Evolutionary conservation across 2,797 vertebrate genomes (phyloP).

Genomic region (Petrocephalus schoutedeni): DNA sequence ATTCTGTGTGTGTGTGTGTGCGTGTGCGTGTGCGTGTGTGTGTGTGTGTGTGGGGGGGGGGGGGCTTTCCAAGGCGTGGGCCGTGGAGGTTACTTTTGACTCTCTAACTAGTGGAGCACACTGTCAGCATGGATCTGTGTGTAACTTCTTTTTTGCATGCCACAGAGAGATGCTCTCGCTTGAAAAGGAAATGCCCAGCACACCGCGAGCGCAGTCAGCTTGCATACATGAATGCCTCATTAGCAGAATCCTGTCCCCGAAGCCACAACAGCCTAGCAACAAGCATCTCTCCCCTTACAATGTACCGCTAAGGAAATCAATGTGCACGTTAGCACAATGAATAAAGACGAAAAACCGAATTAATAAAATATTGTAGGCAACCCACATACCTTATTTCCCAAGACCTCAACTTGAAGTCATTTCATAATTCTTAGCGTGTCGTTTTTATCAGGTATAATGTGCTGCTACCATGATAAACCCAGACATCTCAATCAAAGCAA

Average conservation of each 20-base stretch:
- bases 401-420: not conserved
- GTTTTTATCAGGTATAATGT: not conserved
- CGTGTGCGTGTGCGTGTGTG: not conserved
- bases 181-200: not conserved
- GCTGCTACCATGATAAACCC: not conserved
- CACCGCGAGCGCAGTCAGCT: not conserved
- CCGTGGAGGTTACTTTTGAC: not conserved
- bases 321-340: not conserved
- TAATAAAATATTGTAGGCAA: not conserved
- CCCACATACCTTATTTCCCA: not conserved
- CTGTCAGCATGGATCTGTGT: not conserved
- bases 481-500: not conserved
- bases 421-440: not conserved
- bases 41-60: not conserved
- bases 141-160: not conserved
- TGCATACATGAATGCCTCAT: not conserved
- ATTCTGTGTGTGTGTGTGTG: not conserved
- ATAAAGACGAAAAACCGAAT: not conserved
- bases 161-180: not conserved
- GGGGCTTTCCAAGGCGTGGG: not conserved
- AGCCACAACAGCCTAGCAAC: not conserved
- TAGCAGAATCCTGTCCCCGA: conserved; percentile 1
- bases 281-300: not conserved
- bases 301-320: not conserved
- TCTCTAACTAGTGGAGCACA: not conserved